Percentiles rank a stretch among this genome's conserved stretches.
These are phyloP conservation scores for Orestias chungarensis DNA, from an alignment of 2,797 vertebrate species.

Conservation along the genomic window DNA sequence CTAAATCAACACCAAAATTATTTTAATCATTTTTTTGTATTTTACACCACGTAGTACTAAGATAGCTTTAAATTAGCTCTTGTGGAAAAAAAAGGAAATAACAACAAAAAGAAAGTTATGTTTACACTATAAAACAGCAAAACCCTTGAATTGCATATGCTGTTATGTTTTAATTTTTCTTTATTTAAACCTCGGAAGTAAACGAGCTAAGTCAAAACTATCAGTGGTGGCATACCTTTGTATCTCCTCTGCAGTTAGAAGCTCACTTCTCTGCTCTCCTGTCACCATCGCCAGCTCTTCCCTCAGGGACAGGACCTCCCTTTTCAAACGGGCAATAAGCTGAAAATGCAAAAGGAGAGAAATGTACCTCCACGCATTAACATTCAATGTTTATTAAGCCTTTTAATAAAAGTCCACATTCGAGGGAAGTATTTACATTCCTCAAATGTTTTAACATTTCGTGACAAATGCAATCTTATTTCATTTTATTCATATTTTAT, in stretches of 20 bases:
- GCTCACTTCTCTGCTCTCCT: slow-evolving; percentile 82
- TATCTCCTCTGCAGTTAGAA: slow-evolving; percentile 85
- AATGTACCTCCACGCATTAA: neutral
- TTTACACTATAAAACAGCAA: too few relatives aligned
- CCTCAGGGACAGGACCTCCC: slow-evolving; percentile 87
- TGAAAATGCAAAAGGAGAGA: slow-evolving; percentile 56
- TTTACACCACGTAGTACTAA: neutral
- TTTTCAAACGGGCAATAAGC: slow-evolving; percentile 87
- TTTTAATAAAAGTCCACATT: neutral
- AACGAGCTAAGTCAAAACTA: neutral
- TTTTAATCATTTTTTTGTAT: neutral
- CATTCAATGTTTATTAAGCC: neutral
- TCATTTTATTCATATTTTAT: neutral
- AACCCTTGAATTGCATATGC: too few relatives aligned
- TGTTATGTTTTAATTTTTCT: too few relatives aligned
- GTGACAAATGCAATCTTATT: neutral
- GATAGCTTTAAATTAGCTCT: neutral
- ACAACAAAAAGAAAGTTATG: neutral
- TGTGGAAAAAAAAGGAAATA: neutral
- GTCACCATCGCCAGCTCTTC: slow-evolving; percentile 87
- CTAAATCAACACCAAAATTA: too few relatives aligned
- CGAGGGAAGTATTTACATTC: neutral
- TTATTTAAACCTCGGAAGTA: neutral
- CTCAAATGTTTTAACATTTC: neutral
- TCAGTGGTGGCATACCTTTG: slow-evolving; percentile 76